Evolutionary conservation across 1,140 invertebrate genomes (phyloP), one percentile per base, ranked within the genome.

Genomic region (Phymastichus coffea): DNA sequence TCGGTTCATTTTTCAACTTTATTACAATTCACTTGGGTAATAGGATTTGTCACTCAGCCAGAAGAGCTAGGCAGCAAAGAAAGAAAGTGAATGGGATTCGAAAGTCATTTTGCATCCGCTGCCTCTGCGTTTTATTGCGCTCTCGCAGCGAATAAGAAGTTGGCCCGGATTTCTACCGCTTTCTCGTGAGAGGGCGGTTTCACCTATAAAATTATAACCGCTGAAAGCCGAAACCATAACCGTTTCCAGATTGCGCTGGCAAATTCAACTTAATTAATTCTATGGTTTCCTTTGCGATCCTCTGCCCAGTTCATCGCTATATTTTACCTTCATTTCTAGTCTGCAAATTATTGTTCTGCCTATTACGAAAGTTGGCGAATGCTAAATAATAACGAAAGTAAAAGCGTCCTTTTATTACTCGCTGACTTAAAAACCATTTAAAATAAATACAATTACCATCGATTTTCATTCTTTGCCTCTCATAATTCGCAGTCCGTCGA

Each of bases 101-200:
- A 48, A 23, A n/a, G 15, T n/a, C 54, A 65, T 67, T 64, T 68
- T 38, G 47, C 30, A 57, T 64, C 64, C 59, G 52, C 46, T 17
- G 46, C 20, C 58, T 57, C 60, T 35, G 51, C 49, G 57, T 66
- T 68, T 65, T 59, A 59, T 68, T 66, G 51, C 57, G 30, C 53
- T 62, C 19, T 22, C 37, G 20, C 38, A 25, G 19, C 25, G 33
- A 23, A 41, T 49, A 62, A 41, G 38, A 61, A 22, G 22, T 47
- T 46, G 15, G 22, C 15, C n/a, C 12, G 19, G 33, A 23, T 49
- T 33, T 41, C 55, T 43, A n/a, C 6, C 19, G 41, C 15, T 10
- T 12, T 17, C 25, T 41, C n/a, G 37, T 28, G 20, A 17, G 26
- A 15, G 17, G 9, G 33, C 43, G 3, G n/a, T n/a, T n/a, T n/a